A percentile compares a stretch with the other conserved stretches of the same genome.
These are phyloP conservation scores for Sarcophaga peregrina DNA, from an alignment of 1,140 invertebrate genomes.

Conservation along the genomic window DNA sequence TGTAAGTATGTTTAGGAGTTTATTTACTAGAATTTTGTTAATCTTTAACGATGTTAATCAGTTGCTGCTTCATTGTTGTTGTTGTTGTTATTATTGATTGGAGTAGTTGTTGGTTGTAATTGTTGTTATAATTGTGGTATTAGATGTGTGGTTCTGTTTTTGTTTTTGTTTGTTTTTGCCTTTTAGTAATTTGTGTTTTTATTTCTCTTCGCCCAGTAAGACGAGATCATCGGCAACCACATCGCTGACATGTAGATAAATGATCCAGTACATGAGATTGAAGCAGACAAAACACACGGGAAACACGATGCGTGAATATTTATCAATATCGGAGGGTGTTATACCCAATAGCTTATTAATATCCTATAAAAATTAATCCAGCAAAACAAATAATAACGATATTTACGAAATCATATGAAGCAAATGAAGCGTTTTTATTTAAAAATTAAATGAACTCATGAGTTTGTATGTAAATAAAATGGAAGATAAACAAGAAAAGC, in stretches of 20 bases:
- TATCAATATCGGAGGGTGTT: slow-evolving; percentile 95
- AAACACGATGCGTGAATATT: slow-evolving; percentile 95
- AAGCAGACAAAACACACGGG: slow-evolving; percentile 97
- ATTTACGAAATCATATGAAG: neutral
- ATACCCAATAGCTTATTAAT: slow-evolving; percentile 90
- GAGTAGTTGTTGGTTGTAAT: neutral
- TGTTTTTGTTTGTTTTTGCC: neutral
- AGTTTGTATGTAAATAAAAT: neutral
- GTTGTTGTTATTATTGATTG: neutral
- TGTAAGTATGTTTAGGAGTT: neutral
- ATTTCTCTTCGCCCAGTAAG: slow-evolving; percentile 78
- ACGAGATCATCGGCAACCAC: slow-evolving; percentile 93
- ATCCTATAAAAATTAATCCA: slow-evolving; percentile 68
- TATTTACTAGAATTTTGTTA: no score
- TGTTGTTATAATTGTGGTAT: neutral
- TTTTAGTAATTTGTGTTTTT: neutral
- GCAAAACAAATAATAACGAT: neutral
- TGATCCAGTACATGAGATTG: slow-evolving; percentile 98
- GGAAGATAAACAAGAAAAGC: no score
- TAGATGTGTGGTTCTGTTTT: no score
- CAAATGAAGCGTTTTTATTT: neutral
- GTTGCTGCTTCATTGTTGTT: neutral
- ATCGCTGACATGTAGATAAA: slow-evolving; percentile 95
- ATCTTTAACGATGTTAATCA: neutral
- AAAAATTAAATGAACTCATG: neutral